phyloP scores from a whole-genome alignment of 2,113 vertebrate species.

The Pycnonotus jocosus region DNA sequence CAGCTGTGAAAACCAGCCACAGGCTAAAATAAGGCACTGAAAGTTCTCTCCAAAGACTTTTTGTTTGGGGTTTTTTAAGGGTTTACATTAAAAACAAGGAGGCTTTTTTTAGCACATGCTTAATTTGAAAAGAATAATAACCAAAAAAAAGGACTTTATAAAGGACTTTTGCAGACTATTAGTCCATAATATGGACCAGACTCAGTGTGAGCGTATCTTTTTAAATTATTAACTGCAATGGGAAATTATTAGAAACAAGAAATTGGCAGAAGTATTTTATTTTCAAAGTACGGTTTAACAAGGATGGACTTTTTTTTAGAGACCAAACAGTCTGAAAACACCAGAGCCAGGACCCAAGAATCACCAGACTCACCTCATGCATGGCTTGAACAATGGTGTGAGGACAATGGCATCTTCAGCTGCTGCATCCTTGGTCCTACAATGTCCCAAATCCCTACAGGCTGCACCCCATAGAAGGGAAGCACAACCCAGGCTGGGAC shows the following conservation, averaged over 20 bases:
- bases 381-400: rapidly evolving
- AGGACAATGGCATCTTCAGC: background rate
- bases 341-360: background rate
- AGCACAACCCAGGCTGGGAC: too few relatives aligned
- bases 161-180: background rate
- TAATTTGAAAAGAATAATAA: background rate
- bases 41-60: background rate
- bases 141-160: background rate
- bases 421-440: background rate
- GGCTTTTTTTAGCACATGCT: background rate
- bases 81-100: background rate
- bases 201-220: background rate
- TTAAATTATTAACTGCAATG: background rate
- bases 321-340: background rate
- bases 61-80: background rate
- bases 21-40: background rate
- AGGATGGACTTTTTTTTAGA: background rate
- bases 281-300: background rate
- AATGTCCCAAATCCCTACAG: background rate
- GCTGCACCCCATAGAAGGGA: background rate
- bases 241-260: background rate
- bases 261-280: background rate
- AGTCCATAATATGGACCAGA: background rate
- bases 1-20: constrained; percentile 30
- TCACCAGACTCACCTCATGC: background rate